Evolutionary conservation across 2,113 vertebrate genomes (phyloP), one percentile per base, ranked within the genome.

Genomic region (Poeciliopsis prolifica): DNA sequence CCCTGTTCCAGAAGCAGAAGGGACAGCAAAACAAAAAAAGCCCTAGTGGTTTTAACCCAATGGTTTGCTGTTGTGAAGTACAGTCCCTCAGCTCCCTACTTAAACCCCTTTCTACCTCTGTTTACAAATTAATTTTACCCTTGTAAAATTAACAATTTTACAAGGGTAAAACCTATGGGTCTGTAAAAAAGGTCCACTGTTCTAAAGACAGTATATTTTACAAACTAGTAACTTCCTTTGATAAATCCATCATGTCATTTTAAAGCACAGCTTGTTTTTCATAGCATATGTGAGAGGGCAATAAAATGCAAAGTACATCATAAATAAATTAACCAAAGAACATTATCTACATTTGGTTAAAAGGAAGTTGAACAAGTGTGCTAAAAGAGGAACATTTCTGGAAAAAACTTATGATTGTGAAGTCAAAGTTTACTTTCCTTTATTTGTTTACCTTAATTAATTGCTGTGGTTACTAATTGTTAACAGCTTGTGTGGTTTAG

Each of bases 161-260:
- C 29, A 29, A 29, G 29, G 29, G 29, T 29, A 29, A 29, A 29
- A 42, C 14, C 1, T 42, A 54, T 54, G 1, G 1, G 19, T 51
- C 48, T 22, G 19, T 19, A 54, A 58, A 24, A n/a, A 58, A 58
- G 8, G 51, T 10, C 51, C 51, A 58, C 7, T 7, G 76, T 89
- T 87, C 68, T 62, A 80, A 66, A 67, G 70, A 42, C 30, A 42
- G n/a, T 63, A 68, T 62, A 75, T 81, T 87, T 86, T 83, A 86
- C 67, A 74, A 44, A 24, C 78, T 80, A 80, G 62, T 82, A 77
- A 89, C 88, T 71, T 77, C 63, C 65, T 74, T 54, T 78, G 64
- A 83, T 84, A 82, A 67, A 77, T 70, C 70, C 65, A 73, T 75
- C 37, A 60, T 65, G 70, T 69, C 69, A 66, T 44, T 77, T 70